phyloP scores from a whole-genome alignment of 2,797 vertebrate genomes.

The Hirundo rustica region DNA sequence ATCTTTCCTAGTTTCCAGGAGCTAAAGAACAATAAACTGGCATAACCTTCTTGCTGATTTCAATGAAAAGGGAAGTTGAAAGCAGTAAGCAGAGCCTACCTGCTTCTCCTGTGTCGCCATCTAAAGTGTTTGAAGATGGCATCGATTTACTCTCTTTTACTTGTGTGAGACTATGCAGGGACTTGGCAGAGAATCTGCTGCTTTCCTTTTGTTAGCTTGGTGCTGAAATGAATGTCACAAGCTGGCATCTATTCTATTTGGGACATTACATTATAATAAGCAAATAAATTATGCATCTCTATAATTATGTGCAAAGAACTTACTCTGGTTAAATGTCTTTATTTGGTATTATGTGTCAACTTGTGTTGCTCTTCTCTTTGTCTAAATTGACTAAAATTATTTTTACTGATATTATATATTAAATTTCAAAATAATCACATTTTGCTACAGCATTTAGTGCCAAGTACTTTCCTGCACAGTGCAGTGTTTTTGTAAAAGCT shows the following conservation, averaged over 20 bases:
- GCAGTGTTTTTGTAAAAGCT: constrained; percentile 2
- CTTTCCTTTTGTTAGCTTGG: neutral
- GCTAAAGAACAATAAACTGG: neutral
- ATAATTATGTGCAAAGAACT: neutral
- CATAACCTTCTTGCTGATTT: neutral
- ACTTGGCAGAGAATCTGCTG: neutral
- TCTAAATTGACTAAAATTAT: neutral
- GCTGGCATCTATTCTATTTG: neutral
- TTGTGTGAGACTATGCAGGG: neutral
- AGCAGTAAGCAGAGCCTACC: neutral
- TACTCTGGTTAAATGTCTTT: neutral
- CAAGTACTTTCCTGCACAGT: neutral
- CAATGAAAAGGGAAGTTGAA: neutral
- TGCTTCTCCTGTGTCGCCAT: neutral
- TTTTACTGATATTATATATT: neutral
- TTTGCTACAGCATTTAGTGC: neutral
- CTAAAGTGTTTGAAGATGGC: neutral
- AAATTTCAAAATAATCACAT: neutral
- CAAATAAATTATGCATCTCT: neutral
- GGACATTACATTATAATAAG: neutral
- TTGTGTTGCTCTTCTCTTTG: neutral
- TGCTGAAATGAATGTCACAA: neutral
- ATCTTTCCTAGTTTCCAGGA: neutral
- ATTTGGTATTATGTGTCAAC: neutral
- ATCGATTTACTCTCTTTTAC: neutral